phyloP scores from a whole-genome alignment of 2,888 invertebrate species.

The Acanthococcus lagerstroemiae region DNA sequence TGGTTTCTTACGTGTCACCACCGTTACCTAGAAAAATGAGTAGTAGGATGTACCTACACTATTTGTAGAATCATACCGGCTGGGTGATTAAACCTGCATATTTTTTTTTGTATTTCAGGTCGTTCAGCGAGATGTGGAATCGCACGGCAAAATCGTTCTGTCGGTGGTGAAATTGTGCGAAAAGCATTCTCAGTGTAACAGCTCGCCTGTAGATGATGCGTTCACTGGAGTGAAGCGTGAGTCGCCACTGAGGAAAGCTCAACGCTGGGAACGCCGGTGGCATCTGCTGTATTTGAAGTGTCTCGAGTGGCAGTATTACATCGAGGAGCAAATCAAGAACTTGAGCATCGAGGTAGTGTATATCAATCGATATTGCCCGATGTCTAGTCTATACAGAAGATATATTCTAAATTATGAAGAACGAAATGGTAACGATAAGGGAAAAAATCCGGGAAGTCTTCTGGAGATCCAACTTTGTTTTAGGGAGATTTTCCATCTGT shows the following conservation, averaged over 20 bases:
- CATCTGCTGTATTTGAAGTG: conserved; percentile 79
- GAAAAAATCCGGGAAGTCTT: too few species aligned
- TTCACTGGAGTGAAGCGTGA: conserved; percentile 38
- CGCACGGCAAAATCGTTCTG: conserved; percentile 73
- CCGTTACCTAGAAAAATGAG: too few species aligned
- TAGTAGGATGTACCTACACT: too few species aligned
- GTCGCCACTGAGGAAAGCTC: conserved; percentile 48
- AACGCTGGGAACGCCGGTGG: conserved; percentile 75
- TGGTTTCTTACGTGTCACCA: too few species aligned
- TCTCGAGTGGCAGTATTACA: conserved; percentile 83
- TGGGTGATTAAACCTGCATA: too few species aligned
- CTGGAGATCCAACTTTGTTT: too few species aligned
- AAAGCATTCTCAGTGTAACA: conserved; percentile 46
- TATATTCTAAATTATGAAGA: too few species aligned
- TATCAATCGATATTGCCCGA: too few species aligned
- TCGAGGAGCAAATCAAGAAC: conserved; percentile 51
- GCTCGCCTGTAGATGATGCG: conserved; percentile 3
- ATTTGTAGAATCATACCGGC: too few species aligned
- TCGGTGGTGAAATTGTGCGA: conserved; percentile 66
- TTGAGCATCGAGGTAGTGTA: conserved; percentile 16
- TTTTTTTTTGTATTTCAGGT: conserved; percentile 54
- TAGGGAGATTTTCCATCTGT: too few species aligned
- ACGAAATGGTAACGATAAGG: too few species aligned
- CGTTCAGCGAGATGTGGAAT: conserved; percentile 86
- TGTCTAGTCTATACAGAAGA: too few species aligned